Evolutionary conservation across 2,888 invertebrate genomes (phyloP).

Genomic region (Callyntrura guangdongensis): DNA sequence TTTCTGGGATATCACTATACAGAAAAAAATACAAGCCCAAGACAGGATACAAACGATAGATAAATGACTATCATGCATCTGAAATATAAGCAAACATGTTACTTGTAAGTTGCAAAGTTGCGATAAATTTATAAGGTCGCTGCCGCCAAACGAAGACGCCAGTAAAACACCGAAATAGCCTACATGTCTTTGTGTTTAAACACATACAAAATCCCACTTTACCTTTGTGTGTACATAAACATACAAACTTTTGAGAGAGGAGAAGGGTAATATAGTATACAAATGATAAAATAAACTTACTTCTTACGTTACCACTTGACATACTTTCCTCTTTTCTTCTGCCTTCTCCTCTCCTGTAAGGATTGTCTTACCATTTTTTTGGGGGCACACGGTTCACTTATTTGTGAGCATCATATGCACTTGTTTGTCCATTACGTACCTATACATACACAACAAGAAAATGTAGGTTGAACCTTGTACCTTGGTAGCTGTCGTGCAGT

Average conservation of each 20-base stretch:
- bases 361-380: slow-evolving; percentile 5
- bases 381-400: not conserved
- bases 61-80: too few species aligned
- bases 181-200: not conserved
- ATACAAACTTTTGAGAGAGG: not conserved
- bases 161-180: not conserved
- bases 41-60: too few species aligned
- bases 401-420: not conserved
- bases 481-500: not conserved
- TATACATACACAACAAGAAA: slow-evolving; percentile 8
- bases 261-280: slow-evolving; percentile 2
- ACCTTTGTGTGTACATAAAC: not conserved
- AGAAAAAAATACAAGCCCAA: too few species aligned
- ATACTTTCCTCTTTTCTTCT: slow-evolving; percentile 55
- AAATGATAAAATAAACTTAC: slow-evolving; percentile 50
- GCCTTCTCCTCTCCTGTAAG: not conserved
- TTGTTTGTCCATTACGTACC: not conserved
- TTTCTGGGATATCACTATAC: too few species aligned
- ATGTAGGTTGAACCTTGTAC: not conserved
- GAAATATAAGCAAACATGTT: too few species aligned
- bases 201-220: not conserved
- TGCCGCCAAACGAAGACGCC: not conserved
- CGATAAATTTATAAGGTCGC: not conserved
- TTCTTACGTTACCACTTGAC: slow-evolving; percentile 55
- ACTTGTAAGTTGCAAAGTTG: too few species aligned